Conservation (phyloP, 2,113 vertebrate genomes). For the Raja brachyura region DNA sequence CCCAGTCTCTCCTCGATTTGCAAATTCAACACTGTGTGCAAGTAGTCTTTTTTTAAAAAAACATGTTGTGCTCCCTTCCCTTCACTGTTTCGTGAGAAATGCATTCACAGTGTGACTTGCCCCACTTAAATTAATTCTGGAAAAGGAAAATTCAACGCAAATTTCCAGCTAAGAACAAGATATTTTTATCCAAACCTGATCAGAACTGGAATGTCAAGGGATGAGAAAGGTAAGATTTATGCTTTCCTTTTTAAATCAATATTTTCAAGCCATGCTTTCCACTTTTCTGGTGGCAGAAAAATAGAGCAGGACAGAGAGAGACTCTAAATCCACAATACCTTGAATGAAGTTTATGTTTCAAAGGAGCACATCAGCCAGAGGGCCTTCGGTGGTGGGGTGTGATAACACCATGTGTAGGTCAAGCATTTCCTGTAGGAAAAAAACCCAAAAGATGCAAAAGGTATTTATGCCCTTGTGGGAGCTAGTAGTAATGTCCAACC, state of each 20-base stretch:
- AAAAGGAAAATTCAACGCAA: neutral
- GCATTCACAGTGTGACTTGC: neutral
- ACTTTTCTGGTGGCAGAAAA: neutral
- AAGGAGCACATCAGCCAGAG: neutral
- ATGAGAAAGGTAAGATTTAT: neutral
- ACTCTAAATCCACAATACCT: neutral
- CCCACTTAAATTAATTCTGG: neutral
- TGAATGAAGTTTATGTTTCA: slow-evolving; percentile 20
- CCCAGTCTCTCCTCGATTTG: neutral
- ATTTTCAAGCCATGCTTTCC: neutral
- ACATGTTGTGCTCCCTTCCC: too few species aligned
- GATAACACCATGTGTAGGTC: neutral
- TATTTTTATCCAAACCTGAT: neutral
- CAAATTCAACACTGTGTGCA: neutral
- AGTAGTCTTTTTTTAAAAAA: neutral
- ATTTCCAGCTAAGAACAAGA: neutral
- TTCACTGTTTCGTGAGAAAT: neutral
- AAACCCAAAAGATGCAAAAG: neutral
- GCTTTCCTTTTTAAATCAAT: slow-evolving; percentile 16
- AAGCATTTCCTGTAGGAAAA: neutral
- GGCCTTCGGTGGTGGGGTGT: neutral
- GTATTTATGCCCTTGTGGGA: neutral
- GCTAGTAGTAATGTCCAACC: neutral
- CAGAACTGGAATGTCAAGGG: neutral
- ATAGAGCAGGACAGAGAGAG: neutral